These are phyloP conservation scores for Cyrtonyx montezumae DNA, from an alignment of 2,113 vertebrate genomes.

Conservation along the genomic window DNA sequence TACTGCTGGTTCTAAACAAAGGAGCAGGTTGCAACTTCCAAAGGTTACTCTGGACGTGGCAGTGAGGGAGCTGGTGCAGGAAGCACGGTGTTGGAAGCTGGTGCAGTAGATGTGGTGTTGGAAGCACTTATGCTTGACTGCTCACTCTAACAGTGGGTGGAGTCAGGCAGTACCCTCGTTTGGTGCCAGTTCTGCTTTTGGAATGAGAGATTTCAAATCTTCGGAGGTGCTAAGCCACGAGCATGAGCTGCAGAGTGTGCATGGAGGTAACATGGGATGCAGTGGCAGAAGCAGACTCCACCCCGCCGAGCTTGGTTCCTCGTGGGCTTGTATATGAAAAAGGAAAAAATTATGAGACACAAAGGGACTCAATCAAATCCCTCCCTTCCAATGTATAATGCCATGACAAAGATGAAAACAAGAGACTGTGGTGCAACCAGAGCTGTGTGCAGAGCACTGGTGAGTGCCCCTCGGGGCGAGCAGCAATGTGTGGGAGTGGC, in stretches of 20 bases:
- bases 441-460: not conserved
- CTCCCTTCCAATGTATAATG: not conserved
- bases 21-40: not conserved
- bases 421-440: not conserved
- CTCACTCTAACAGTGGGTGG: not conserved
- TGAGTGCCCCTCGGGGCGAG: not conserved
- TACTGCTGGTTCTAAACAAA: not conserved
- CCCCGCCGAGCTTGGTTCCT: not conserved
- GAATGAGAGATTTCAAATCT: not conserved
- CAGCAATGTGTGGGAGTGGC: not conserved
- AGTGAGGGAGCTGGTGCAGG: not conserved
- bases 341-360: not conserved
- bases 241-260: not conserved
- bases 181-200: not conserved
- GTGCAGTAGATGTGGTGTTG: no score
- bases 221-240: not conserved
- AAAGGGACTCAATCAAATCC: not conserved
- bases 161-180: not conserved
- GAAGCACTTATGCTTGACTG: rapidly evolving
- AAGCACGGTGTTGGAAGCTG: not conserved
- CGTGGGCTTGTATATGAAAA: not conserved
- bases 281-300: not conserved
- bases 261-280: not conserved
- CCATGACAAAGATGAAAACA: not conserved
- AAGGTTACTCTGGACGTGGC: rapidly evolving